Evolutionary conservation across 2,113 vertebrate genomes (phyloP).

Genomic region (Macroglossus sobrinus): DNA sequence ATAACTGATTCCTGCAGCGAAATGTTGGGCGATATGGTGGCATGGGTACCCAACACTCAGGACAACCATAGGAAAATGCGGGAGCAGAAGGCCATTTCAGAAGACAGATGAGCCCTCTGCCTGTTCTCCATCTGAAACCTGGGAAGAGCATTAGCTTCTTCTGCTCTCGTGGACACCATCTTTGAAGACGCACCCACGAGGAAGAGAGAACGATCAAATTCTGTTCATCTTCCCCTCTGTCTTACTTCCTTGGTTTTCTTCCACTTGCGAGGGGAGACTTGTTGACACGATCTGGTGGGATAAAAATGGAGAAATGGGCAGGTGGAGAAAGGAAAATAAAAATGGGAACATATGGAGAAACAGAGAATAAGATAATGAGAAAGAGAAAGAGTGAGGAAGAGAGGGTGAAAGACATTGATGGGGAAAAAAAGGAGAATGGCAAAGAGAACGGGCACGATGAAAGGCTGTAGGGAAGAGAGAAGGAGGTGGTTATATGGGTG

Average conservation of each 20-base stretch:
- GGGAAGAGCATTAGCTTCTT: background rate
- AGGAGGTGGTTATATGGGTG: accelerated
- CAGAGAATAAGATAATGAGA: background rate
- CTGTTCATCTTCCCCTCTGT: background rate
- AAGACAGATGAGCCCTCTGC: background rate
- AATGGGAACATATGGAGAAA: background rate
- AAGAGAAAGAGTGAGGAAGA: background rate
- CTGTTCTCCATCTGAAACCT: background rate
- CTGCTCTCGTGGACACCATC: background rate
- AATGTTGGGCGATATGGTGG: background rate
- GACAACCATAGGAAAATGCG: background rate
- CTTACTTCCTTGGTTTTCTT: background rate
- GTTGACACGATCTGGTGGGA: background rate
- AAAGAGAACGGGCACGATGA: accelerated
- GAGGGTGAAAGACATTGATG: background rate
- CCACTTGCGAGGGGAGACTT: background rate
- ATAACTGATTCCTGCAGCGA: background rate
- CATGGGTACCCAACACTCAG: background rate
- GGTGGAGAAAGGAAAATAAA: background rate
- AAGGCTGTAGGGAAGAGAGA: background rate
- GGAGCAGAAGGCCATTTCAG: background rate
- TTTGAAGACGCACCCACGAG: background rate
- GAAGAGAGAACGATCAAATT: background rate
- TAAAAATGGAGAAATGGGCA: background rate
- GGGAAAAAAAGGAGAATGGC: background rate